A percentile compares a stretch with the other conserved stretches of the same genome.
phyloP scores from a whole-genome alignment of 2,888 invertebrate genomes.

The Sinohyriopsis cumingii region DNA sequence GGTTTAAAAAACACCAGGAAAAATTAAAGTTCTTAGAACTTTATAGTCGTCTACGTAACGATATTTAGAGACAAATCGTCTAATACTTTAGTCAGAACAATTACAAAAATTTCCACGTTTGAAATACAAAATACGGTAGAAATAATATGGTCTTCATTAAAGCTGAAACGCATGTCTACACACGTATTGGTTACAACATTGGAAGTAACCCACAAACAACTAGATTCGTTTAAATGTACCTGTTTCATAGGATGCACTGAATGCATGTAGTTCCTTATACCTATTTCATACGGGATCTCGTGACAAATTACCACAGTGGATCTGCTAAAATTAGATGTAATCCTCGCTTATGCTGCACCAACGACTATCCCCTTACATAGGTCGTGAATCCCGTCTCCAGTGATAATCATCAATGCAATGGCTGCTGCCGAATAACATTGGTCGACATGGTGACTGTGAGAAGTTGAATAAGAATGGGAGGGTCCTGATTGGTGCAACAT shows the following conservation, averaged over 20 bases:
- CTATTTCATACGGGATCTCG: constrained; percentile 92
- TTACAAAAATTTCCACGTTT: no score
- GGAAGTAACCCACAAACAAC: no score
- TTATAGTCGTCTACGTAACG: no score
- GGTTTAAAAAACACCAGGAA: no score
- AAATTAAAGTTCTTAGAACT: no score
- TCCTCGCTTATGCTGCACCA: constrained; percentile 87
- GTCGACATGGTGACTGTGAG: background rate
- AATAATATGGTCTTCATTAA: no score
- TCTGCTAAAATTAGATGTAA: constrained; percentile 91
- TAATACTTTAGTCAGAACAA: no score
- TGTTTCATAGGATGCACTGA: constrained; percentile 78
- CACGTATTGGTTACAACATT: no score
- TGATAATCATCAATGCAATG: constrained; percentile 95
- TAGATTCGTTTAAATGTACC: constrained; percentile 71
- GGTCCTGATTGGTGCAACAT: background rate
- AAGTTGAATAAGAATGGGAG: background rate
- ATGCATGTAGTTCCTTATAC: constrained; percentile 67
- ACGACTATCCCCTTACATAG: constrained; percentile 96
- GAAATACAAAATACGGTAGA: no score
- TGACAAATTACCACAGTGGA: constrained; percentile 76
- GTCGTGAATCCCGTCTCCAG: constrained; percentile 95
- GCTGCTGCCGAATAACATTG: constrained; percentile 81
- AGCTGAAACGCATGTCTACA: no score
- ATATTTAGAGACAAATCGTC: no score